Evolutionary conservation across 2,888 invertebrate species (phyloP).

Genomic region (Globia sparganii): DNA sequence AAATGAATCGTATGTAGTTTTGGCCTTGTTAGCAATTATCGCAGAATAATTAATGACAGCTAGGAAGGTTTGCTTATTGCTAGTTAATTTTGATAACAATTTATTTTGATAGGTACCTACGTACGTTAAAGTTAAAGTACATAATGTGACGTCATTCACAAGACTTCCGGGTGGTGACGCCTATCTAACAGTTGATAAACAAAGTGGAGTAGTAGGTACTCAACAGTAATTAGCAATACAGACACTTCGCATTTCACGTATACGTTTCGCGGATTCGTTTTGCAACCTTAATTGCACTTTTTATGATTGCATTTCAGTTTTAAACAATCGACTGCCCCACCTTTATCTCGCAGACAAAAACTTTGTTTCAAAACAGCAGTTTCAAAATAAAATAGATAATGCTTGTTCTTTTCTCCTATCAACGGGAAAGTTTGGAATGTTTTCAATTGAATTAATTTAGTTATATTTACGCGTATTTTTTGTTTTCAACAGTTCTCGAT

Average conservation of each 20-base stretch:
- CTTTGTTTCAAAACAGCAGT: conserved; percentile 64
- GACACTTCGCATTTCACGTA: conserved; percentile 20
- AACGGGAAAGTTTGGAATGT: conserved; percentile 48
- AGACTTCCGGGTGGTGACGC: conserved; percentile 28
- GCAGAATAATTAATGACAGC: conserved; percentile 1
- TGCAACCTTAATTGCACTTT: conserved; percentile 45
- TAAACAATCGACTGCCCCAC: conserved; percentile 41
- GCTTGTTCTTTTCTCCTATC: conserved; percentile 50
- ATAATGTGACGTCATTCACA: conserved; percentile 7
- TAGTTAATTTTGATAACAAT: conserved; percentile 37
- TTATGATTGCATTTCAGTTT: conserved; percentile 52
- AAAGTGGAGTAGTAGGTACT: conserved; percentile 18
- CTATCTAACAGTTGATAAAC: conserved; percentile 32
- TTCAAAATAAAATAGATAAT: conserved; percentile 62
- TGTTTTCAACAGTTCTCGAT: background rate
- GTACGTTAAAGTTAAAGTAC: conserved; percentile 9
- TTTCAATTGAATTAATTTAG: conserved; percentile 44
- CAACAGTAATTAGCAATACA: conserved; percentile 29
- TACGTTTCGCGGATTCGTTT: conserved; percentile 39
- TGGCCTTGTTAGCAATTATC: conserved; percentile 19
- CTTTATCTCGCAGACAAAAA: conserved; percentile 47
- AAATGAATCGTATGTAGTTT: background rate
- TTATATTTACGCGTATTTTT: conserved; percentile 27
- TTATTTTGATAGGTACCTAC: conserved; percentile 24
- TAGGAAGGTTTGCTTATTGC: conserved; percentile 8